Conservation (phyloP, 2,888 invertebrate genomes). For the Andrena fulva region DNA sequence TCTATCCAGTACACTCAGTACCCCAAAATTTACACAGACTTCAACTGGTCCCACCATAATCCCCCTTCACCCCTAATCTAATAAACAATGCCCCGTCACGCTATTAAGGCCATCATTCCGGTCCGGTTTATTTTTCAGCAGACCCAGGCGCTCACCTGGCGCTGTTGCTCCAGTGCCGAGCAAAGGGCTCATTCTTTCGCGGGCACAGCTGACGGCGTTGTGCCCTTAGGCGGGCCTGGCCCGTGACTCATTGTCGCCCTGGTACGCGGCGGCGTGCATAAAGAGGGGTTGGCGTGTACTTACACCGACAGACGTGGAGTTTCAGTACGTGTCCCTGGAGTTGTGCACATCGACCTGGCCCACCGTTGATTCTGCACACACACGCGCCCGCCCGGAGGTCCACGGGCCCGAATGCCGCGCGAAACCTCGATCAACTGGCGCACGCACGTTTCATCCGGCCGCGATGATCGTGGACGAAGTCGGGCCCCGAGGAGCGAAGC, state of each 20-base stretch:
- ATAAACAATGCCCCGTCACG: background rate
- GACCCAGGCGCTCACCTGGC: too few species aligned
- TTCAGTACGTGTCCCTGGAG: constrained; percentile 58
- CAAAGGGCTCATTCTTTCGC: constrained; percentile 16
- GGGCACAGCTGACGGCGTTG: constrained; percentile 60
- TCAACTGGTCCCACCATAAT: too few species aligned
- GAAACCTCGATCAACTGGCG: constrained; percentile 49
- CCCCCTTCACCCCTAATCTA: too few species aligned
- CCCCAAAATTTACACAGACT: too few species aligned
- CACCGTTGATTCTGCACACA: constrained; percentile 46
- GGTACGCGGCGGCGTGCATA: background rate
- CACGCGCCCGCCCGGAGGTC: constrained; percentile 28
- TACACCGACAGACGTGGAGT: constrained; percentile 67
- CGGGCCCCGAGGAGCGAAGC: background rate
- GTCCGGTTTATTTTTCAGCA: background rate
- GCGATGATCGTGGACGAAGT: background rate
- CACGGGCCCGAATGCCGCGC: constrained; percentile 16
- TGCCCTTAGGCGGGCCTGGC: constrained; percentile 38
- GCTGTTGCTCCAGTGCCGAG: background rate
- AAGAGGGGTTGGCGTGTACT: constrained; percentile 53
- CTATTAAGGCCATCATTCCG: background rate
- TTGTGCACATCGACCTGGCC: constrained; percentile 72
- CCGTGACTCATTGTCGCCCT: constrained; percentile 62
- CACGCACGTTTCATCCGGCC: constrained; percentile 49
- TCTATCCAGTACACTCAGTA: too few species aligned